Base-by-base conservation (phyloP, 2,113 vertebrate species). In the Pelecanus crispus region DNA sequence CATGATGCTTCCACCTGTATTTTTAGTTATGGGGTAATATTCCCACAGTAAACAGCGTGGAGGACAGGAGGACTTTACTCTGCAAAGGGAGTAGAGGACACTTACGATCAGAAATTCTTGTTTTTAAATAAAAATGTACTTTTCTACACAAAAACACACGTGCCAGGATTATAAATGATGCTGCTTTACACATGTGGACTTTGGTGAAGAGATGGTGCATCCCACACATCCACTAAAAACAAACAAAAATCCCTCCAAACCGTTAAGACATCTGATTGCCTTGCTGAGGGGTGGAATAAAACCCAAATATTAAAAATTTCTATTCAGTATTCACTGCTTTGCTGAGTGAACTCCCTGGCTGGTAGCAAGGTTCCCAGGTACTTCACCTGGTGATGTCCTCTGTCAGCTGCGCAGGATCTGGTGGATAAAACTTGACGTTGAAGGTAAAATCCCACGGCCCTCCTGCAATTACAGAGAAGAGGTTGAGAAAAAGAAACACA, bases 361-460 rank as follows among this genome's bases (percentile, higher is more conserved):
- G 29, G 34, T 44, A 38, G 50, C 22, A 65, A 34, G 42, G 20
- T 29, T 40, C 78, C 49, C 9, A 6, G 59, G 49, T 17, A 40
- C 32, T 34, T 97, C 98, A 99, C 99, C 99, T 99, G 61, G 99
- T 99, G 92, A 99, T 99, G 97, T 99, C 99, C 95, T 99, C 99
- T 55, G 99, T 99, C 63, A 99, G 98, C 94, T 99, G 99, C 14
- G 99, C 99, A 10, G 99, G 99, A 84, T 99, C 99, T 4, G 99
- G 99, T 0, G 99, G 99, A 74, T 99, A 99, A 97, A 99, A 99
- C 77, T 99, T 99, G 67, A 99, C 98, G 73, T 98, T 98, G 96
- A 99, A 99, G 70, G 98, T 98, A 65, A 99, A 99, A 94, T 98
- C 97, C 98, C 98, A 98, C 73, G 98, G 98, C 24, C 97, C 88